These are phyloP conservation scores for Ditylenchus dipsaci DNA, from an alignment of 1,140 invertebrate genomes.

Conservation along the genomic window DNA sequence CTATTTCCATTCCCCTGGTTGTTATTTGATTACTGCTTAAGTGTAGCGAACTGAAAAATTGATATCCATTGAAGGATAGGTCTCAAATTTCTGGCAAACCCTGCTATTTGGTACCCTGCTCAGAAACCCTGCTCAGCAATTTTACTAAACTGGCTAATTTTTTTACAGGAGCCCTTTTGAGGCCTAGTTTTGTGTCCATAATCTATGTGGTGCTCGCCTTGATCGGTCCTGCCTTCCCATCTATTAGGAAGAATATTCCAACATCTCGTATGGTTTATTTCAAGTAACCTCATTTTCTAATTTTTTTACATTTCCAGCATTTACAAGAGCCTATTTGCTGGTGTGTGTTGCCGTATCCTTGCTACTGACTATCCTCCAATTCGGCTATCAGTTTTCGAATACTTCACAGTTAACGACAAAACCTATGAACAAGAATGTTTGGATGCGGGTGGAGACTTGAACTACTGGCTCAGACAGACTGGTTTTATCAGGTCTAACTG, in stretches of 20 bases:
- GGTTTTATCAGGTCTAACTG: slow-evolving; percentile 51
- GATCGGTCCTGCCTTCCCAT: slow-evolving; percentile 39
- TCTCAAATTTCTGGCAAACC: too few relatives aligned
- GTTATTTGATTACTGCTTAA: too few relatives aligned
- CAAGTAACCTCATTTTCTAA: background rate
- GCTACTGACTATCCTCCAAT: slow-evolving; percentile 28
- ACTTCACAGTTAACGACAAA: slow-evolving; percentile 15
- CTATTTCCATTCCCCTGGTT: too few relatives aligned
- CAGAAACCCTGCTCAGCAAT: too few relatives aligned
- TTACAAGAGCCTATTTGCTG: slow-evolving; percentile 31
- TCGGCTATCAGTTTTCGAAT: slow-evolving; percentile 44
- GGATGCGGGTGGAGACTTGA: background rate
- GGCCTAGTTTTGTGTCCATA: slow-evolving; percentile 46
- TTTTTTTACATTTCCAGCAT: slow-evolving; percentile 17
- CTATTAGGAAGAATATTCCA: slow-evolving; percentile 22
- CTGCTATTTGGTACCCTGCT: too few relatives aligned
- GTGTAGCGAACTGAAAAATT: too few relatives aligned
- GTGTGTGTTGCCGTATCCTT: slow-evolving; percentile 24
- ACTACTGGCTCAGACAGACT: slow-evolving; percentile 41
- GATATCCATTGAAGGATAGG: too few relatives aligned
- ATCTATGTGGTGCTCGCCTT: slow-evolving; percentile 45
- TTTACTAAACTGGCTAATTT: too few relatives aligned
- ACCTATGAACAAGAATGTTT: background rate
- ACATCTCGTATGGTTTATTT: slow-evolving; percentile 30
- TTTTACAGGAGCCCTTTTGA: slow-evolving; percentile 39